A percentile compares a stretch with the other conserved stretches of the same genome.
These are phyloP conservation scores for Propithecus coquereli DNA, from an alignment of 2,113 vertebrate species.

Conservation along the genomic window DNA sequence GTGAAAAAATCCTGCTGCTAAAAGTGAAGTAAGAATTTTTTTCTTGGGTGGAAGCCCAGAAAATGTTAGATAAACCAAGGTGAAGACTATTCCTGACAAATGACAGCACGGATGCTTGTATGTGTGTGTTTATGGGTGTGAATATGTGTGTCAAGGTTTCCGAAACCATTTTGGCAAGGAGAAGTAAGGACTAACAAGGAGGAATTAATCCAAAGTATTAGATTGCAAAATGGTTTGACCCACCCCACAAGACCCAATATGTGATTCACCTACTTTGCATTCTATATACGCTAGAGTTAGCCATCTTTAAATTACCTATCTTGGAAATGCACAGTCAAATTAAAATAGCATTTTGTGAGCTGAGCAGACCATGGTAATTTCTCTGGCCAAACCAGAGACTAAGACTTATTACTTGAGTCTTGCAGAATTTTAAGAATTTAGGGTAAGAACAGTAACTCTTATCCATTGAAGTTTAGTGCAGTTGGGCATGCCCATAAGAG, in stretches of 20 bases:
- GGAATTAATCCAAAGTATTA: slow-evolving; percentile 51
- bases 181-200: slow-evolving; percentile 18
- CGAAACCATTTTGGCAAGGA: slow-evolving; percentile 17
- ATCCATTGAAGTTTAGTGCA: background rate
- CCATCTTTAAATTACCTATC: background rate
- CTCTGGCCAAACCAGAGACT: background rate
- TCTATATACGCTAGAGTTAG: background rate
- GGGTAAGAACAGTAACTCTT: background rate
- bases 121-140: slow-evolving; percentile 27
- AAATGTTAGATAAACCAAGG: slow-evolving; percentile 51
- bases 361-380: background rate
- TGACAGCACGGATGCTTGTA: background rate
- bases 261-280: background rate
- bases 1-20: slow-evolving; percentile 49
- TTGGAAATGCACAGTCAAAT: slow-evolving; percentile 20
- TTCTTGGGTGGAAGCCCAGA: slow-evolving; percentile 59
- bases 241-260: background rate
- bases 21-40: slow-evolving; percentile 12
- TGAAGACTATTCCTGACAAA: slow-evolving; percentile 45
- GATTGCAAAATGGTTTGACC: background rate
- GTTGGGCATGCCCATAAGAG: background rate
- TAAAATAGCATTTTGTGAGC: slow-evolving; percentile 48
- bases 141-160: slow-evolving; percentile 14
- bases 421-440: slow-evolving; percentile 31
- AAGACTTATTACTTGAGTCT: background rate